Evolutionary conservation across 2,113 vertebrate genomes (phyloP), one percentile per base, ranked within the genome.

Genomic region (Callaeas wilsoni): DNA sequence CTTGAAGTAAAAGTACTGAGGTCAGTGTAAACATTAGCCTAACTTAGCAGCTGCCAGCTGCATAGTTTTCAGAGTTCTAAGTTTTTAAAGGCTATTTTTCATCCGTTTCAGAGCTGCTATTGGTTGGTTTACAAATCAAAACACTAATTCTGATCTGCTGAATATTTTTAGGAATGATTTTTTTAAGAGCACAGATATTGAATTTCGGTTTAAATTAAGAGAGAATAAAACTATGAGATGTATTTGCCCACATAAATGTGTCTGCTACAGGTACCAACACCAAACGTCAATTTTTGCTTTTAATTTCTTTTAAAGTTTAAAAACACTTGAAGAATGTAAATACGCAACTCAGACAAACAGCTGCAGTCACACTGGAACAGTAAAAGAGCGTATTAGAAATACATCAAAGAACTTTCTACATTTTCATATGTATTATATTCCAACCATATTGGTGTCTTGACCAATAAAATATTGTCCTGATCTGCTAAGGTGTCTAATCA

Each of bases 21-120:
- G 97, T 97, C 98, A 98, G 87, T 74, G 96, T 96, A 98, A 98
- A 98, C 95, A 98, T 96, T 87, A 98, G 97, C 94, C 97, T 87
- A 97, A 97, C 93, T 97, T 94, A 94, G 95, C 95, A 97, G 96
- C 96, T 96, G 96, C 71, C 75, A 83, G 87, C 16, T 97, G 87
- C 97, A 98, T 94, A 96, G 76, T 93, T 97, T 95, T 68, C 95
- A 95, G 88, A 96, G 84, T 80, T 92, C 57, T 56, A 95, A 90
- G 92, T 93, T 97, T 97, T 94, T 95, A 97, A 97, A 97, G 75
- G 97, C 90, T 94, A 86, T 95, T 96, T 96, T 95, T 87, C 70
- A 77, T 84, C 86, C 55, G 49, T 94, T 95, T 96, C 77, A 89
- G 91, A 97, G 79, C 88, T 95, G 91, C 60, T 68, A 96, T n/a